Evolutionary conservation across 2,797 vertebrate genomes (phyloP).

Genomic region (Catharus ustulatus): DNA sequence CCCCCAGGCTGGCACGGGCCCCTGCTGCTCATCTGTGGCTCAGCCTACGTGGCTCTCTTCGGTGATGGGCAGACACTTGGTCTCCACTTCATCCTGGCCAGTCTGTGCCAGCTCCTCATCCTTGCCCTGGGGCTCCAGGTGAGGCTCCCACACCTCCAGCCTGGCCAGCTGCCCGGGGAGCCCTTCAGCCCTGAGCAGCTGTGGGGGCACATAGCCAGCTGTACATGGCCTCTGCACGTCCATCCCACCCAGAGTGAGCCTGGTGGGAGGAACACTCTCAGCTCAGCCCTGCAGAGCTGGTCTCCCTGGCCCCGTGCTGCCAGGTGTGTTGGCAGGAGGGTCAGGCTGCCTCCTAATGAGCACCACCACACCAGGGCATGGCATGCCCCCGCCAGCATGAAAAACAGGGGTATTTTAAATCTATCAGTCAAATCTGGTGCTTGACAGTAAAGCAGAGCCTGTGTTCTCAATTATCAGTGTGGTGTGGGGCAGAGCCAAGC

Average conservation of each 20-base stretch:
- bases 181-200: neutral
- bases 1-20: neutral
- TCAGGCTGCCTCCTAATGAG: neutral
- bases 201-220: fast-evolving
- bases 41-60: neutral
- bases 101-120: constrained; percentile 36
- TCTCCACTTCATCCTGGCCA: neutral
- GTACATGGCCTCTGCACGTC: fast-evolving
- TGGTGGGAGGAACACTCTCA: fast-evolving
- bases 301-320: fast-evolving
- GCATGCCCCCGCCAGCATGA: fast-evolving
- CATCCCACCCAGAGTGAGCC: neutral
- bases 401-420: neutral
- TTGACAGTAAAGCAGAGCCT: neutral
- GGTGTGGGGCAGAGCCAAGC: neutral
- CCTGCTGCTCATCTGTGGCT: neutral
- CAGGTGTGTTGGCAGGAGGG: fast-evolving
- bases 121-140: constrained; percentile 27
- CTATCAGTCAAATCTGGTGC: neutral
- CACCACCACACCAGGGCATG: fast-evolving
- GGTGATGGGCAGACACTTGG: neutral
- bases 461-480: neutral
- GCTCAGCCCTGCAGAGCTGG: neutral
- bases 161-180: fast-evolving
- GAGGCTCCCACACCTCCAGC: neutral